These are phyloP conservation scores for Xanthorhoe spadicearia DNA, from an alignment of 2,888 invertebrate genomes.

Conservation along the genomic window DNA sequence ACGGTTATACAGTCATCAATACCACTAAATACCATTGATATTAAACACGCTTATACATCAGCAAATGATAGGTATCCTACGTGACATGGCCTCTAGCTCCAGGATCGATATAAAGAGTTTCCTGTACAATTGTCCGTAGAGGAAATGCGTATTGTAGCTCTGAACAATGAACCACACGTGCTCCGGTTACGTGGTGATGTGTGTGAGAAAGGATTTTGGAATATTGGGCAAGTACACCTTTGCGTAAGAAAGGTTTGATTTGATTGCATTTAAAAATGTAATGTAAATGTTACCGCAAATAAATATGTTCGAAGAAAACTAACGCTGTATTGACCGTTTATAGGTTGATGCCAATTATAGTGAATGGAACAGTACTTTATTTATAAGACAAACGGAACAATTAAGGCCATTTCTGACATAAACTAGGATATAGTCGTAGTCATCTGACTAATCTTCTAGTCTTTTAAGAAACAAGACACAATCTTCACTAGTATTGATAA, in stretches of 20 bases:
- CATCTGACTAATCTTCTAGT: no score
- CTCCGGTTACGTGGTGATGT: slow-evolving; percentile 53
- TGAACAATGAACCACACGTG: slow-evolving; percentile 65
- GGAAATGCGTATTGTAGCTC: slow-evolving; percentile 63
- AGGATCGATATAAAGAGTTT: slow-evolving; percentile 79
- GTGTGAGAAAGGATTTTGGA: slow-evolving; percentile 66
- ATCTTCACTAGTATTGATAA: no score
- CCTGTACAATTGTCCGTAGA: slow-evolving; percentile 74
- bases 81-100: slow-evolving; percentile 60
- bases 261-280: no score
- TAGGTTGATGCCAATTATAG: no score
- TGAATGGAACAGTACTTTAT: no score
- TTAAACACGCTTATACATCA: neutral
- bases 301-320: neutral
- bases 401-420: no score
- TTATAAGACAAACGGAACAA: no score
- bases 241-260: neutral
- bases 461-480: no score
- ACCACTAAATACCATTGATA: neutral
- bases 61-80: slow-evolving; percentile 52
- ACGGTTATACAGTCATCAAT: neutral
- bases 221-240: slow-evolving; percentile 25
- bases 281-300: neutral
- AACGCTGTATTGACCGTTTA: neutral
- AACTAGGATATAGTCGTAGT: no score